A percentile compares a stretch with the other conserved stretches of the same genome.
phyloP scores from a whole-genome alignment of 2,888 invertebrate genomes.

The Candidula unifasciata region DNA sequence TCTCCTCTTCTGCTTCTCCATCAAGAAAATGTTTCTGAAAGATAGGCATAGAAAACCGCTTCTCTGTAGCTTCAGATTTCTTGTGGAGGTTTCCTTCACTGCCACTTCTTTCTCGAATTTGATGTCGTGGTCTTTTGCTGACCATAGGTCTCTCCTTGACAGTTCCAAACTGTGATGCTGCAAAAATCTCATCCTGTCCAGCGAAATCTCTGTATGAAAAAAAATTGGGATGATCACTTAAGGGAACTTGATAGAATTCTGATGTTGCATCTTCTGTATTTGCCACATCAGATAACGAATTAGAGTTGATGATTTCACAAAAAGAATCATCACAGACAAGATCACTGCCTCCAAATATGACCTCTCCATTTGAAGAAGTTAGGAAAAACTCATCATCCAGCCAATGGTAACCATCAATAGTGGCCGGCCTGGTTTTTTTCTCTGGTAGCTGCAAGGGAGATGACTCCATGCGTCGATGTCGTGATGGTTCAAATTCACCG shows the following conservation, averaged over 20 bases:
- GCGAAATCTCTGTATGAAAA: slow-evolving; percentile 3
- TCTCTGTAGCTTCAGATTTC: not conserved
- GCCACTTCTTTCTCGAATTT: slow-evolving; percentile 7
- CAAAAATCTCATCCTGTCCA: slow-evolving; percentile 66
- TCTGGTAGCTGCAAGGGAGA: not conserved
- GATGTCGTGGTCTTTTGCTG: not conserved
- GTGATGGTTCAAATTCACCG: slow-evolving; percentile 60
- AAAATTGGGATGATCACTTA: not conserved
- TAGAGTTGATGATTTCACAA: slow-evolving; percentile 37
- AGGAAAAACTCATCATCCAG: slow-evolving; percentile 72
- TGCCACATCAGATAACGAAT: slow-evolving; percentile 36
- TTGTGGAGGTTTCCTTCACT: slow-evolving; percentile 33
- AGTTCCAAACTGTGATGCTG: slow-evolving; percentile 38
- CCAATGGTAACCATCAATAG: slow-evolving; percentile 72
- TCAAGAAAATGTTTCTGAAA: not conserved
- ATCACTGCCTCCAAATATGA: slow-evolving; percentile 66
- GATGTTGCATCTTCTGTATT: slow-evolving; percentile 44
- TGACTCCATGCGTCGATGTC: not conserved
- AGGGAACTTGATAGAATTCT: slow-evolving; percentile 40
- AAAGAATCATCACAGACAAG: slow-evolving; percentile 64
- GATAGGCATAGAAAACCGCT: slow-evolving; percentile 24
- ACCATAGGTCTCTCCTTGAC: slow-evolving; percentile 23
- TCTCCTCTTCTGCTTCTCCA: not conserved
- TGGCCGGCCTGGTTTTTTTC: slow-evolving; percentile 42
- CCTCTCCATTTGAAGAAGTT: slow-evolving; percentile 67